Evolutionary conservation across 2,888 invertebrate genomes (phyloP).

Genomic region (Pelosia muscerda): DNA sequence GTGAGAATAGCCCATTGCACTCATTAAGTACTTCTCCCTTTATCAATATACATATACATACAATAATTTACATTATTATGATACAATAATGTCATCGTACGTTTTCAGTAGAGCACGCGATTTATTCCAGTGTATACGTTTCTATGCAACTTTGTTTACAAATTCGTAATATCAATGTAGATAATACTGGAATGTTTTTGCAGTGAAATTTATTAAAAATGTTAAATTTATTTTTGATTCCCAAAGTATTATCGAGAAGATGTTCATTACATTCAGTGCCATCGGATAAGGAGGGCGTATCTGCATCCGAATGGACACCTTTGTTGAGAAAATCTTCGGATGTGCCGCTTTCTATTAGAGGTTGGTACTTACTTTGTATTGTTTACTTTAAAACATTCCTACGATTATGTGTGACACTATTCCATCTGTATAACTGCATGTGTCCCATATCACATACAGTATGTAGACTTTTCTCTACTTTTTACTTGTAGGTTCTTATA

Average conservation of each 20-base stretch:
- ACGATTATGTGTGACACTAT: slow-evolving; percentile 30
- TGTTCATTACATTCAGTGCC: slow-evolving; percentile 55
- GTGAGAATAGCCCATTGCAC: slow-evolving; percentile 49
- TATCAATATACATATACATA: slow-evolving; percentile 55
- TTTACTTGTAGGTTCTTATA: no score
- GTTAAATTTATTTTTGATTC: slow-evolving; percentile 56
- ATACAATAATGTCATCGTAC: slow-evolving; percentile 41
- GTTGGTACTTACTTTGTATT: slow-evolving; percentile 44
- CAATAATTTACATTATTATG: slow-evolving; percentile 52
- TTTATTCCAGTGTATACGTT: slow-evolving; percentile 22
- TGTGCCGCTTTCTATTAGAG: slow-evolving; percentile 51
- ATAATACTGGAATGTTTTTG: neutral
- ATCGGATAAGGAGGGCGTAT: slow-evolving; percentile 52
- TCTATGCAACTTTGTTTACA: neutral
- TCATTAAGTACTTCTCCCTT: slow-evolving; percentile 35
- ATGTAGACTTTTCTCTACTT: no score
- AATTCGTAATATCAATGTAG: neutral
- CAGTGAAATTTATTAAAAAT: slow-evolving; percentile 31
- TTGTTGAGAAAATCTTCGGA: slow-evolving; percentile 56
- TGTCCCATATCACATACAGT: neutral
- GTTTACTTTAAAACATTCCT: slow-evolving; percentile 45
- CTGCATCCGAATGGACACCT: slow-evolving; percentile 72
- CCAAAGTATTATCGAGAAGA: slow-evolving; percentile 58
- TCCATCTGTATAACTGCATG: neutral
- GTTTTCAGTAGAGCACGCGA: slow-evolving; percentile 39